phyloP scores from a whole-genome alignment of 2,797 vertebrate genomes.

The Oophaga sylvatica region DNA sequence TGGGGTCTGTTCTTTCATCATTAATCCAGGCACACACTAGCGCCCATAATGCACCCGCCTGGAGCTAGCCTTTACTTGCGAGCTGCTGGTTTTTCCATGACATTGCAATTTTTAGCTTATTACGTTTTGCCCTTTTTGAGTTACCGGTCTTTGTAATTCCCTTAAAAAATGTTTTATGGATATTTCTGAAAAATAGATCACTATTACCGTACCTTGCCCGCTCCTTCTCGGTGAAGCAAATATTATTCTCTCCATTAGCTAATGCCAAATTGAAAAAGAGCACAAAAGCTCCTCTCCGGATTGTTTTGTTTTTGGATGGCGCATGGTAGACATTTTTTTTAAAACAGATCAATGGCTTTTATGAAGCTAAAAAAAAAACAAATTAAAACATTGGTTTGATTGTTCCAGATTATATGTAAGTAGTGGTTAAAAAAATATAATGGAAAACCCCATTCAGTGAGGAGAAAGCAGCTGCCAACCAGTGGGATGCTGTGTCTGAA shows the following conservation, averaged over 20 bases:
- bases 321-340: background rate
- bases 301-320: background rate
- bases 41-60: too few species aligned
- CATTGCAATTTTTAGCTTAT: background rate
- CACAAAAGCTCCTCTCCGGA: background rate
- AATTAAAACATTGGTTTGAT: background rate
- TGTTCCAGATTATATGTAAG: background rate
- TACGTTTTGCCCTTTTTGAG: background rate
- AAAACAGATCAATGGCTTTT: background rate
- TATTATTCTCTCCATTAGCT: background rate
- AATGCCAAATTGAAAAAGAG: background rate
- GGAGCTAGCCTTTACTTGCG: background rate
- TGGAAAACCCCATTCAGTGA: background rate
- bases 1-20: too few species aligned
- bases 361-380: background rate
- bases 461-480: background rate
- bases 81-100: background rate
- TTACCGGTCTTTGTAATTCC: background rate
- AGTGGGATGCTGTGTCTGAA: too few species aligned
- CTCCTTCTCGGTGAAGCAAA: background rate
- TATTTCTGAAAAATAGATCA: background rate
- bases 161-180: background rate
- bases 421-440: background rate
- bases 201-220: background rate
- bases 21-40: too few species aligned